These are phyloP conservation scores for Drosophila biarmipes DNA, from an alignment of 1,140 invertebrate species.

Conservation along the genomic window DNA sequence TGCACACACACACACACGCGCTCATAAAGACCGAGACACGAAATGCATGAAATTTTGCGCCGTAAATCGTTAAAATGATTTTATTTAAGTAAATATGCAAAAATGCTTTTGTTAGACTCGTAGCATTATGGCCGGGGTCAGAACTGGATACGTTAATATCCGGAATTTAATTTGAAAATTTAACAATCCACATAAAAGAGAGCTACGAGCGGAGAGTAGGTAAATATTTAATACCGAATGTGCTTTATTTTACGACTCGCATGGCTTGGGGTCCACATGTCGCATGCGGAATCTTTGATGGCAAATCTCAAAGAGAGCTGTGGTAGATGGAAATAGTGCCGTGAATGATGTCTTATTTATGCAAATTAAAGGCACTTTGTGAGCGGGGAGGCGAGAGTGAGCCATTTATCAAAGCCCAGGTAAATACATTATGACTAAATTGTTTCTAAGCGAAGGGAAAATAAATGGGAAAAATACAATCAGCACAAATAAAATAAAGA, in stretches of 20 bases:
- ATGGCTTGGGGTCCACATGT: slow-evolving; percentile 11
- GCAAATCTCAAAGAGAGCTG: background rate
- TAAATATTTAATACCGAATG: slow-evolving; percentile 63
- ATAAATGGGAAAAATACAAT: background rate
- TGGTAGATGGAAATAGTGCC: slow-evolving; percentile 14
- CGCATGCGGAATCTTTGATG: slow-evolving; percentile 39
- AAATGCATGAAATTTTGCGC: slow-evolving; percentile 78
- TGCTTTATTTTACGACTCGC: slow-evolving; percentile 36
- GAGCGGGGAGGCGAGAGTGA: background rate
- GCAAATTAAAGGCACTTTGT: slow-evolving; percentile 8
- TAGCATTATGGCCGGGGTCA: slow-evolving; percentile 40
- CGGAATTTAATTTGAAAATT: slow-evolving; percentile 74
- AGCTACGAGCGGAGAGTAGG: slow-evolving; percentile 21
- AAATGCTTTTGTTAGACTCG: slow-evolving; percentile 67
- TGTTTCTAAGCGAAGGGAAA: background rate
- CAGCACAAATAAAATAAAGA: background rate
- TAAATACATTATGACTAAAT: background rate
- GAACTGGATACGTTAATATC: slow-evolving; percentile 43
- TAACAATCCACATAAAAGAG: slow-evolving; percentile 69
- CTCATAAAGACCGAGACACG: slow-evolving; percentile 39
- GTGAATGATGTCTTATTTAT: slow-evolving; percentile 19
- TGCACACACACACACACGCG: slow-evolving; percentile 9
- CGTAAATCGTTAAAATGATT: slow-evolving; percentile 81
- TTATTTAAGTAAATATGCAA: slow-evolving; percentile 81
- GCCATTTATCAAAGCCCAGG: background rate